A percentile compares a stretch with the other conserved stretches of the same genome.
Conservation (phyloP, 2,888 invertebrate genomes). For the Cheilosia soror region DNA sequence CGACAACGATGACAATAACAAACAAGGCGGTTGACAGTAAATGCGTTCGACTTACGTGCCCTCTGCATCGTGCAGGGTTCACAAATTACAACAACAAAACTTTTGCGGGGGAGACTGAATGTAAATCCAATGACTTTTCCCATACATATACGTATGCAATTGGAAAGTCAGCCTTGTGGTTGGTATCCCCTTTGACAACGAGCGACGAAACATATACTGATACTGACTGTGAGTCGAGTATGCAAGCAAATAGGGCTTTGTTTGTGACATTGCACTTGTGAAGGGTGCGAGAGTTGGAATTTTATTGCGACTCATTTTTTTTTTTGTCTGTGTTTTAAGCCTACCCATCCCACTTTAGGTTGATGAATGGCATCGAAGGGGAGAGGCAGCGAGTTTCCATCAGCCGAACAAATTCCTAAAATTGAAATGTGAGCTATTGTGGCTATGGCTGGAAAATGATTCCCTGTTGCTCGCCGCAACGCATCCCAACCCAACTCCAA, state of each 20-base stretch:
- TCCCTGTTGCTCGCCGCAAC: slow-evolving; percentile 16
- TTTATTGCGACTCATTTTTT: slow-evolving; percentile 63
- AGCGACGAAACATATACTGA: slow-evolving; percentile 8
- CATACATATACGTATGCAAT: slow-evolving; percentile 24
- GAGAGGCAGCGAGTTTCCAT: slow-evolving; percentile 51
- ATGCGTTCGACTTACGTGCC: slow-evolving; percentile 57
- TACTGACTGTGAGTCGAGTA: neutral
- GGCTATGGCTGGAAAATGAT: slow-evolving; percentile 26
- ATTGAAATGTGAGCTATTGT: slow-evolving; percentile 72
- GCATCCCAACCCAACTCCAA: neutral
- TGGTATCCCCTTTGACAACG: slow-evolving; percentile 47
- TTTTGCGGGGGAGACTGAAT: slow-evolving; percentile 2
- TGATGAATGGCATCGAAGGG: slow-evolving; percentile 49
- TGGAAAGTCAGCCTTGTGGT: slow-evolving; percentile 29
- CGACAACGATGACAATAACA: slow-evolving; percentile 49
- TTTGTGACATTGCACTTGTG: slow-evolving; percentile 35
- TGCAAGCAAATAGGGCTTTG: slow-evolving; percentile 29
- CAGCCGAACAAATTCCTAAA: slow-evolving; percentile 68
- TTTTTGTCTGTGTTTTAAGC: slow-evolving; percentile 22
- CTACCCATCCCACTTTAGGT: neutral
- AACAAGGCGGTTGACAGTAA: slow-evolving; percentile 62
- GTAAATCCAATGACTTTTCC: slow-evolving; percentile 32
- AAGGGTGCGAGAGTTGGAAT: slow-evolving; percentile 43
- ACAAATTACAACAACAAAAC: slow-evolving; percentile 54
- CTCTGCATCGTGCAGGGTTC: slow-evolving; percentile 19